A percentile compares a stretch with the other conserved stretches of the same genome.
phyloP scores from a whole-genome alignment of 1,140 invertebrate species.

The Trachelipus rathkii region DNA sequence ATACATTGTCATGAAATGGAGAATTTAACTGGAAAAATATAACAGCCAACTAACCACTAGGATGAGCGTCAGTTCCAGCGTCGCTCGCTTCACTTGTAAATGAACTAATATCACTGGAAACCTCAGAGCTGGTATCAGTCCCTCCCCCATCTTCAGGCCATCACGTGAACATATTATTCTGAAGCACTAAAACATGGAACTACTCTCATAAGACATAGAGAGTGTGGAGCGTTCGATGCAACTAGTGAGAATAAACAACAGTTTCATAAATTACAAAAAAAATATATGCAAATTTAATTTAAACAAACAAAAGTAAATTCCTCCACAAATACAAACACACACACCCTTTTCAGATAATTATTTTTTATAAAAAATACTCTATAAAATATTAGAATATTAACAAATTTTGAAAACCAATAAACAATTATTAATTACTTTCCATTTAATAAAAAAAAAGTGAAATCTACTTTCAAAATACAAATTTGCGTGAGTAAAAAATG shows the following conservation, averaged over 20 bases:
- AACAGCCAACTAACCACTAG: slow-evolving; percentile 36
- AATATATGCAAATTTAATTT: neutral
- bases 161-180: slow-evolving; percentile 68
- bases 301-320: neutral
- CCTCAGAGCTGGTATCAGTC: slow-evolving; percentile 42
- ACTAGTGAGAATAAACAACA: slow-evolving; percentile 23
- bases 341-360: too few relatives aligned
- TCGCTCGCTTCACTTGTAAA: slow-evolving; percentile 44
- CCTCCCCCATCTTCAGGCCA: slow-evolving; percentile 36
- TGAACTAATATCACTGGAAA: slow-evolving; percentile 37
- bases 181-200: slow-evolving; percentile 62
- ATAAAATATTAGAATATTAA: too few relatives aligned
- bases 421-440: too few relatives aligned
- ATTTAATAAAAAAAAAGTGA: too few relatives aligned
- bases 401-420: too few relatives aligned
- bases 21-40: too few relatives aligned
- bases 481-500: too few relatives aligned
- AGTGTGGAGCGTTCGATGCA: slow-evolving; percentile 54
- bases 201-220: slow-evolving; percentile 67
- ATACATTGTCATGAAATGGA: too few relatives aligned
- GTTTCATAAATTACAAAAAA: slow-evolving; percentile 31
- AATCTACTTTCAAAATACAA: too few relatives aligned
- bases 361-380: too few relatives aligned
- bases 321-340: neutral
- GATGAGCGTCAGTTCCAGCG: slow-evolving; percentile 44